Conservation (phyloP, 2,888 invertebrate species). For the Scotopteryx bipunctaria region DNA sequence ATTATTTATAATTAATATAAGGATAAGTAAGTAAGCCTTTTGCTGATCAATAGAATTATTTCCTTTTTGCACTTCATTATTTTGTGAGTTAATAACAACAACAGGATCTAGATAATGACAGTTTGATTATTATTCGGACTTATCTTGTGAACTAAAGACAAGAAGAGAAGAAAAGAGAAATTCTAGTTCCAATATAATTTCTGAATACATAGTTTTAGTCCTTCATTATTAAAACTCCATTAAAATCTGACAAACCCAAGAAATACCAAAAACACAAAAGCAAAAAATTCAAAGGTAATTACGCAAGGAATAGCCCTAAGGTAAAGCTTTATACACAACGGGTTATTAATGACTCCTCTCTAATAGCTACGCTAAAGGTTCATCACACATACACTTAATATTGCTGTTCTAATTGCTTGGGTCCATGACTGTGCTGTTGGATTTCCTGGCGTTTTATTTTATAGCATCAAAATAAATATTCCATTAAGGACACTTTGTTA, state of each 20-base stretch:
- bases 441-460: slow-evolving; percentile 32
- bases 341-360: slow-evolving; percentile 33
- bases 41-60: neutral
- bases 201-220: too few relatives aligned
- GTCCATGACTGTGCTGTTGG: slow-evolving; percentile 16
- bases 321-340: slow-evolving; percentile 16
- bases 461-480: slow-evolving; percentile 23
- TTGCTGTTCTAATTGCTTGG: slow-evolving; percentile 38
- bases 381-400: slow-evolving; percentile 31
- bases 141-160: too few relatives aligned
- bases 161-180: too few relatives aligned
- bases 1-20: slow-evolving; percentile 12
- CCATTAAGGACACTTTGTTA: slow-evolving; percentile 7
- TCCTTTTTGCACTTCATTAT: too few relatives aligned
- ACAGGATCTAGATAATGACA: too few relatives aligned
- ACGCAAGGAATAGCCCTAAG: slow-evolving; percentile 3
- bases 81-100: too few relatives aligned
- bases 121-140: too few relatives aligned
- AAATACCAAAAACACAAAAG: too few relatives aligned
- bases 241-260: too few relatives aligned
- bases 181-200: too few relatives aligned
- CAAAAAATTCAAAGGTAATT: neutral
- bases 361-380: slow-evolving; percentile 37
- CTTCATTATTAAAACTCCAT: too few relatives aligned
- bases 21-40: slow-evolving; percentile 3